Conservation (phyloP, 2,113 vertebrate species). For the Mormoops blainvillei region DNA sequence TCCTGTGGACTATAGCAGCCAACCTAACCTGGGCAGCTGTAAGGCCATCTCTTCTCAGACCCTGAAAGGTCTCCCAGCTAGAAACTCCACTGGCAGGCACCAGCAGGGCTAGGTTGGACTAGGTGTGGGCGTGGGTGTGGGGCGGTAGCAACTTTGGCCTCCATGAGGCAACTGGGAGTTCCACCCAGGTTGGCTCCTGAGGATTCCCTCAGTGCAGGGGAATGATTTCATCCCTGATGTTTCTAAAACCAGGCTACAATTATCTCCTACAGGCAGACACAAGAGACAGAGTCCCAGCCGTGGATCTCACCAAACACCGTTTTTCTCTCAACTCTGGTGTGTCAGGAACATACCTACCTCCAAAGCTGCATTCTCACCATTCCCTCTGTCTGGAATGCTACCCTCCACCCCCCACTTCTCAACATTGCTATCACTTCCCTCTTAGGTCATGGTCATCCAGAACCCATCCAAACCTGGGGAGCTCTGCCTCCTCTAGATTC, state of each 20-base stretch:
- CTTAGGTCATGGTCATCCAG: constrained; percentile 30
- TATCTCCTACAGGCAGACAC: neutral
- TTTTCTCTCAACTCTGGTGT: neutral
- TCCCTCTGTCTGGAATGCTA: neutral
- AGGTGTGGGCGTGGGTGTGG: neutral
- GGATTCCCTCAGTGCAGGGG: neutral
- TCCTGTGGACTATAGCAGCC: neutral
- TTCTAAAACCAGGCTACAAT: constrained; percentile 18
- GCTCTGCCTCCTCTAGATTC: neutral
- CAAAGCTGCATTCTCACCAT: neutral
- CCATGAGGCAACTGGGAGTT: neutral
- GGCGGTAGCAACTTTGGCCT: neutral
- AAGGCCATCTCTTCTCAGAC: neutral
- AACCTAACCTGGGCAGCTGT: neutral
- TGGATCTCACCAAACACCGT: neutral
- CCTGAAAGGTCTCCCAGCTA: neutral
- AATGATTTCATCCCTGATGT: constrained; percentile 32
- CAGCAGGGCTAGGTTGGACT: neutral
- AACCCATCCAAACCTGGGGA: neutral
- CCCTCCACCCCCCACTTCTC: neutral
- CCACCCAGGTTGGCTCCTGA: neutral
- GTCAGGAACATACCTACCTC: neutral
- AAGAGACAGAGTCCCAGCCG: neutral
- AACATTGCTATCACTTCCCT: neutral
- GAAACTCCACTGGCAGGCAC: neutral